Base-by-base conservation (phyloP, 2,888 invertebrate species). In the Minunthozetes semirufus region DNA sequence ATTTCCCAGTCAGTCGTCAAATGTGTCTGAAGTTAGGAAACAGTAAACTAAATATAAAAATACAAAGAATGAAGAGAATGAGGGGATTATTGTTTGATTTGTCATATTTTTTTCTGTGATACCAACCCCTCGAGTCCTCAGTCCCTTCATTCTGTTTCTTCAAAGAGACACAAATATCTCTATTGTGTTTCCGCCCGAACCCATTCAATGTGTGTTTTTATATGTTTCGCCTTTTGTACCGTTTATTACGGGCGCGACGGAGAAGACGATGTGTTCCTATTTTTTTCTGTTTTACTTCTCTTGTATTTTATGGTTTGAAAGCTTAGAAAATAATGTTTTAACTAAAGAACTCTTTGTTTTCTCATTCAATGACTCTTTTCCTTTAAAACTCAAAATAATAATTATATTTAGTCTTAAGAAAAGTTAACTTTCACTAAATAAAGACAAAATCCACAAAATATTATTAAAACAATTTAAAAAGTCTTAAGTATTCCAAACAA, bases 141-240 rank as follows among this genome's bases (percentile, higher is more conserved):
- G 22, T 27, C 61, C 61, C 61, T 61, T 27, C n/a, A 11, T n/a
- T 17, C 29, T 63, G 11, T 63, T 63, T 19, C 33, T 33, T 63
- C 33, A 2, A 63, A 63, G 63, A 63, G 27, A 63, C 27, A 33
- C 61, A 61, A 61, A 61, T 27, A 61, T 61, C 29, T 61, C 33
- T 63, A 63, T 63, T 63, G 63, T 63, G 29, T 38, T 63, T 38
- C 29, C 33, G 63, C 63, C 33, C 19, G 25, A 17, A 25, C 15
- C 9, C 63, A 63, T 25, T 63, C 63, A 17, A 6, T 25, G 2
- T 63, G 19, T 33, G 6, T 63, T 25, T 59, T 22, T 22, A 29
- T 63, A 29, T 19, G 33, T 33, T 29, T 29, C 63, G 22, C 19
- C 63, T 56, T 63, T 63, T 33, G 33, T 33, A 33, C 33, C 33